Percentiles rank a stretch among this genome's conserved stretches.
Evolutionary conservation across 2,888 invertebrate species (phyloP).

Genomic region (Xestia c-nigrum): DNA sequence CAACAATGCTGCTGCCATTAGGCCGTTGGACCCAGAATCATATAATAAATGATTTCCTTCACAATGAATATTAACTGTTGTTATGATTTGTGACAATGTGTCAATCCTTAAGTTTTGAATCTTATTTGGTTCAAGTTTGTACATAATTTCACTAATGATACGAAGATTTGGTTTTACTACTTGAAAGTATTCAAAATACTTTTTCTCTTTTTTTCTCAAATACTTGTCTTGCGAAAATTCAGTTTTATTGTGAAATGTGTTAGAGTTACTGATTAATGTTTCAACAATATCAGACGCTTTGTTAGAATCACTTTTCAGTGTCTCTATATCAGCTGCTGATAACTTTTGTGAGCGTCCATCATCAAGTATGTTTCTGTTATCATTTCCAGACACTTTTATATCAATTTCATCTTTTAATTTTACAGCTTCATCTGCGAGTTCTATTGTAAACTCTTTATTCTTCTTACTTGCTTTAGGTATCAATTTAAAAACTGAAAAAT

Average conservation of each 20-base stretch:
- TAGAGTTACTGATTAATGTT: conserved; percentile 97
- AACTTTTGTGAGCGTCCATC: conserved; percentile 95
- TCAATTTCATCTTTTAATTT: conserved; percentile 91
- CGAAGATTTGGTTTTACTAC: conserved; percentile 95
- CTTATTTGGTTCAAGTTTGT: conserved; percentile 94
- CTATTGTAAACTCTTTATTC: conserved; percentile 90
- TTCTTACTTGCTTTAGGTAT: conserved; percentile 90
- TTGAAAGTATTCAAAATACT: conserved; percentile 96
- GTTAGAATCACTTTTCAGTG: conserved; percentile 93
- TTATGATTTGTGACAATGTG: conserved; percentile 96
- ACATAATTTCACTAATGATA: conserved; percentile 96
- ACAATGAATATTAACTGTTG: conserved; percentile 94
- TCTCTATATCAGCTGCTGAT: conserved; percentile 95
- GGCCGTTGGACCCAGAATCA: conserved; percentile 96
- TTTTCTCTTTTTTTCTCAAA: conserved; percentile 98
- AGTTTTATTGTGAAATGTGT: conserved; percentile 97
- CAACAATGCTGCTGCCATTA: conserved; percentile 95
- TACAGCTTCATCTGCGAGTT: conserved; percentile 86
- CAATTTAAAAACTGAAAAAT: conserved; percentile 94
- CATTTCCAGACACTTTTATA: conserved; percentile 93
- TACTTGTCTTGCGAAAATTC: conserved; percentile 98
- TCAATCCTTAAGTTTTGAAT: conserved; percentile 95
- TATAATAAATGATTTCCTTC: conserved; percentile 95
- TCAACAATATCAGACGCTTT: conserved; percentile 96
- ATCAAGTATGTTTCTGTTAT: conserved; percentile 96